Percentiles rank a stretch among this genome's conserved stretches.
These are phyloP conservation scores for Sitophilus oryzae DNA, from an alignment of 1,140 invertebrate species.

Conservation along the genomic window DNA sequence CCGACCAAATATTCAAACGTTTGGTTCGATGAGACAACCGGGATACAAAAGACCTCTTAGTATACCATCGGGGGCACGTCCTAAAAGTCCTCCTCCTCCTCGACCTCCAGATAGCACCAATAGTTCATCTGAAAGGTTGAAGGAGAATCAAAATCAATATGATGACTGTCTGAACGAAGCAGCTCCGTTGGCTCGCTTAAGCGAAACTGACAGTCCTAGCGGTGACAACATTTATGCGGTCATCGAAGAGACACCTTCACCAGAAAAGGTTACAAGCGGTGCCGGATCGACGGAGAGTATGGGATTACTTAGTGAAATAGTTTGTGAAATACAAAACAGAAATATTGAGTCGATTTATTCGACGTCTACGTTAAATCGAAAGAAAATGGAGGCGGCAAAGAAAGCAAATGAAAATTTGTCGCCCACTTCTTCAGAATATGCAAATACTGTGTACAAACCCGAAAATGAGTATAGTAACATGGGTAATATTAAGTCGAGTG, in stretches of 20 bases:
- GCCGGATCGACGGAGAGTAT: conserved; percentile 54
- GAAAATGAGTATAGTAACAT: conserved; percentile 57
- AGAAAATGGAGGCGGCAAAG: conserved; percentile 47
- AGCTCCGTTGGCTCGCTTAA: conserved; percentile 55
- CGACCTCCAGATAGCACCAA: conserved; percentile 48
- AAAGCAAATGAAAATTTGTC: conserved; percentile 45
- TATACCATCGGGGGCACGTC: conserved; percentile 54
- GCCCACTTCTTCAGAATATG: conserved; percentile 45
- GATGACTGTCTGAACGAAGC: conserved; percentile 70
- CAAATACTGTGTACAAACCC: conserved; percentile 54
- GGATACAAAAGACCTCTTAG: conserved; percentile 63
- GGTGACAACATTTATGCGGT: conserved; percentile 79
- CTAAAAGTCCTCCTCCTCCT: conserved; percentile 59
- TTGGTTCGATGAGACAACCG: conserved; percentile 71
- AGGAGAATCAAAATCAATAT: conserved; percentile 47
- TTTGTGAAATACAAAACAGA: conserved; percentile 76
- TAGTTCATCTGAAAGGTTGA: conserved; percentile 6
- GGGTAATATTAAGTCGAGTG: conserved; percentile 49
- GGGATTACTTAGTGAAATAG: conserved; percentile 75
- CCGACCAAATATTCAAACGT: conserved; percentile 60
- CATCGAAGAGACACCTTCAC: conserved; percentile 68
- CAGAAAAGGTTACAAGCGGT: conserved; percentile 37
- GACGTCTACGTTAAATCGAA: conserved; percentile 58
- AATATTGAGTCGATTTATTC: conserved; percentile 84
- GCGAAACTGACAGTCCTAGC: conserved; percentile 53